A percentile compares a stretch with the other conserved stretches of the same genome.
Conservation (phyloP, 1,140 invertebrate genomes). For the Drosophila teissieri region DNA sequence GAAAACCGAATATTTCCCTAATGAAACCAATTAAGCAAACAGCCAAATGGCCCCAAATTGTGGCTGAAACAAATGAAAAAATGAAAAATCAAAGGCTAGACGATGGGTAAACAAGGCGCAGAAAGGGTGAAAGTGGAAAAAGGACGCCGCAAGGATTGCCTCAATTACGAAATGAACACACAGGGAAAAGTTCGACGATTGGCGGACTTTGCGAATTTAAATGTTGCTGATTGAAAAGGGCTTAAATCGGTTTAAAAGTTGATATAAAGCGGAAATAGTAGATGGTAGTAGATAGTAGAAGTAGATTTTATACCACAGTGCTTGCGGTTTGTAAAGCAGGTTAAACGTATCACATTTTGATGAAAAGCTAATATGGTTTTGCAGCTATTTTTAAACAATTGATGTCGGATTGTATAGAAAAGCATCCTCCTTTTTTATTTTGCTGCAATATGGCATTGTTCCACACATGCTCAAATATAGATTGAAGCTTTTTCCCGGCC, state of each 20-base stretch:
- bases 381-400: not conserved
- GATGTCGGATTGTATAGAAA: not conserved
- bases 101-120: conserved; percentile 66
- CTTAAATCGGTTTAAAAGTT: conserved; percentile 11
- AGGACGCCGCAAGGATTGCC: conserved; percentile 31
- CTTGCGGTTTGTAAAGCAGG: too few species aligned
- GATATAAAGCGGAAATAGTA: not conserved
- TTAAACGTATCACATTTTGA: too few species aligned
- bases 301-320: too few species aligned
- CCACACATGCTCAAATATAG: conserved; percentile 26
- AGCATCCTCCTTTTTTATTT: conserved; percentile 14
- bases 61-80: conserved; percentile 47
- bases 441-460: conserved; percentile 31
- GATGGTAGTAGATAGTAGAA: not conserved
- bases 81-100: conserved; percentile 79
- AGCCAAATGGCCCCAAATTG: conserved; percentile 54
- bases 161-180: conserved; percentile 68
- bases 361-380: not conserved
- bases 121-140: conserved; percentile 15
- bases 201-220: conserved; percentile 36
- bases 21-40: conserved; percentile 79
- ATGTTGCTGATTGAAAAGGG: conserved; percentile 24
- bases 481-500: conserved; percentile 14
- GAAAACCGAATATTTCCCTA: conserved; percentile 48
- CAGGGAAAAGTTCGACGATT: conserved; percentile 16